Conservation (phyloP, 2,113 vertebrate species). For the Microcebus griseorufus region DNA sequence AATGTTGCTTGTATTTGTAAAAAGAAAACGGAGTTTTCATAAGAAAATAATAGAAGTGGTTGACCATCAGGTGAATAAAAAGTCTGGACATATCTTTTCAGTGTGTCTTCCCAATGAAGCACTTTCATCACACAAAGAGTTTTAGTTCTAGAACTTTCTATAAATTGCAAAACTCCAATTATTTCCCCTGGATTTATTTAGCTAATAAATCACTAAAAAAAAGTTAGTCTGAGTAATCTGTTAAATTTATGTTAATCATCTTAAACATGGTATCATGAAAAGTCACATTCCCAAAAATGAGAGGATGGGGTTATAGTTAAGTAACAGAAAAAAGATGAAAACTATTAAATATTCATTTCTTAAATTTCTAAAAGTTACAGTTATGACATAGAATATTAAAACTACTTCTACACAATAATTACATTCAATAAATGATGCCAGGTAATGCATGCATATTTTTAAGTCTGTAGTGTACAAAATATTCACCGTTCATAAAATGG, state of each 20-base stretch:
- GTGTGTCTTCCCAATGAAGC: background rate
- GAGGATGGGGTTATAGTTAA: background rate
- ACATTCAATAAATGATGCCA: background rate
- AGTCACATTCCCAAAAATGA: background rate
- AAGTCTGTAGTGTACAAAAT: background rate
- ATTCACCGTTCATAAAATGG: background rate
- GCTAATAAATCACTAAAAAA: background rate
- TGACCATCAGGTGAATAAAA: background rate
- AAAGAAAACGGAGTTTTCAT: background rate
- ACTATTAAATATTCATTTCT: background rate
- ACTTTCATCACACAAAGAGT: background rate
- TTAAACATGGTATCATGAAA: background rate
- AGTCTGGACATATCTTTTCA: background rate
- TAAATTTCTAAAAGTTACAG: slow-evolving; percentile 17
- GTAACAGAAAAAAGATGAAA: background rate
- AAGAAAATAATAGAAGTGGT: background rate
- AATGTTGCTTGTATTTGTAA: background rate
- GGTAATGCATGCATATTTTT: background rate
- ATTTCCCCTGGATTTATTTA: background rate
- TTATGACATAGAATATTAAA: background rate
- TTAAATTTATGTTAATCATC: background rate
- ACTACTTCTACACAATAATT: background rate
- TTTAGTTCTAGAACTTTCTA: background rate
- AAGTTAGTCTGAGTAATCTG: background rate
- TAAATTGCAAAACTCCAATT: background rate